A percentile compares a stretch with the other conserved stretches of the same genome.
Conservation (phyloP, 2,888 invertebrate genomes). For the Aphelenchoides bicaudatus region DNA sequence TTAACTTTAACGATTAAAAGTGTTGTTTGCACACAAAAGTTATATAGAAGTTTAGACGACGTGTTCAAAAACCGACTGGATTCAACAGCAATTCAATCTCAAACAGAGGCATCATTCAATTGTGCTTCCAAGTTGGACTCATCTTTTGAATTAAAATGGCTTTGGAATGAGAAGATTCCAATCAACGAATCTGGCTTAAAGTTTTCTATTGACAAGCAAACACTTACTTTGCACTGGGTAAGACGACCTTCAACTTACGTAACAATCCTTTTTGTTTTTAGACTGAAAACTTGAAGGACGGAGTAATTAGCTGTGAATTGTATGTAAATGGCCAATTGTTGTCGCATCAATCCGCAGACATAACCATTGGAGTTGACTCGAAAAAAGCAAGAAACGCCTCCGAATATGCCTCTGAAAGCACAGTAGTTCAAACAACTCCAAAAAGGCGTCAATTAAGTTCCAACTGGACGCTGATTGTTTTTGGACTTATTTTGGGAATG, state of each 20-base stretch:
- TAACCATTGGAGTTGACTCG: not conserved
- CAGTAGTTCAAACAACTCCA: too few relatives aligned
- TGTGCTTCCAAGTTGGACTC: not conserved
- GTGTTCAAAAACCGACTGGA: constrained; percentile 3
- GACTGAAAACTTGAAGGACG: not conserved
- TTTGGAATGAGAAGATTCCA: constrained; percentile 5
- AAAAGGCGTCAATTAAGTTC: too few relatives aligned
- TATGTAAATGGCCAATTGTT: constrained; percentile 11
- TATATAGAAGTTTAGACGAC: not conserved
- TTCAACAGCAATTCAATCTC: not conserved
- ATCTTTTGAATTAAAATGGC: not conserved
- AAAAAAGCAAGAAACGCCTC: not conserved
- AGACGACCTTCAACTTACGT: not conserved
- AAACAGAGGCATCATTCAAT: not conserved
- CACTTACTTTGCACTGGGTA: not conserved
- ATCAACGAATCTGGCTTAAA: constrained; percentile 3
- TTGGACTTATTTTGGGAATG: too few relatives aligned
- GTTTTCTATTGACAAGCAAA: too few relatives aligned
- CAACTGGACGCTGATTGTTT: too few relatives aligned
- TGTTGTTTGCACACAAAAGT: not conserved
- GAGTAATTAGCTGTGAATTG: constrained; percentile 2
- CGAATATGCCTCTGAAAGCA: too few relatives aligned
- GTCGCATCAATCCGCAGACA: constrained; percentile 4
- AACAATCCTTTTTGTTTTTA: not conserved
- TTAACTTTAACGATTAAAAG: not conserved